phyloP scores from a whole-genome alignment of 2,888 invertebrate species.

The Cataglyphis cursor region DNA sequence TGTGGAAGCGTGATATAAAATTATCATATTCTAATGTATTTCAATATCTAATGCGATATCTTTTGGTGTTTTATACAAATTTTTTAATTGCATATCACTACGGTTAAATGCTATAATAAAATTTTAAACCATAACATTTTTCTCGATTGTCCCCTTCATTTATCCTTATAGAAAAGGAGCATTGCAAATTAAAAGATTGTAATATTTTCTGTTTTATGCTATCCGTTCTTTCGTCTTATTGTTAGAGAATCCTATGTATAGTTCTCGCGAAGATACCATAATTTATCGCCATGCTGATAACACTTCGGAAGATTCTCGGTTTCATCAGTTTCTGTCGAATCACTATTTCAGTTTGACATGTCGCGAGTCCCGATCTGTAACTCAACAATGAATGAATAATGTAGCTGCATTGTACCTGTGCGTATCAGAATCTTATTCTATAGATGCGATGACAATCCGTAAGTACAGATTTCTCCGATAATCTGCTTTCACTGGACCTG shows the following conservation, averaged over 20 bases:
- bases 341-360: not conserved
- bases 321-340: conserved; percentile 26
- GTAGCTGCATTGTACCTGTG: not conserved
- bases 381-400: not conserved
- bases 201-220: not conserved
- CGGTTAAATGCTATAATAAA: not conserved
- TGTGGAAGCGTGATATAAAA: not conserved
- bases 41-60: not conserved
- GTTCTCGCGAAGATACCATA: not conserved
- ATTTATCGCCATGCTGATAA: conserved; percentile 7
- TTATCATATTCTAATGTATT: not conserved
- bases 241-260: not conserved
- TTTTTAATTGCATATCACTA: not conserved
- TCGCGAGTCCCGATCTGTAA: not conserved
- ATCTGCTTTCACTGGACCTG: not conserved
- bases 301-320: not conserved
- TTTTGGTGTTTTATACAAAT: not conserved
- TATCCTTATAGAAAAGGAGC: not conserved
- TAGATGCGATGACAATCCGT: not conserved
- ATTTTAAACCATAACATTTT: not conserved
- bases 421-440: not conserved
- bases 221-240: not conserved
- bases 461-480: not conserved
- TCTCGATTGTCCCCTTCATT: not conserved
- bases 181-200: not conserved